A percentile compares a stretch with the other conserved stretches of the same genome.
phyloP scores from a whole-genome alignment of 2,113 vertebrate genomes.

The Ageneiosus marmoratus region DNA sequence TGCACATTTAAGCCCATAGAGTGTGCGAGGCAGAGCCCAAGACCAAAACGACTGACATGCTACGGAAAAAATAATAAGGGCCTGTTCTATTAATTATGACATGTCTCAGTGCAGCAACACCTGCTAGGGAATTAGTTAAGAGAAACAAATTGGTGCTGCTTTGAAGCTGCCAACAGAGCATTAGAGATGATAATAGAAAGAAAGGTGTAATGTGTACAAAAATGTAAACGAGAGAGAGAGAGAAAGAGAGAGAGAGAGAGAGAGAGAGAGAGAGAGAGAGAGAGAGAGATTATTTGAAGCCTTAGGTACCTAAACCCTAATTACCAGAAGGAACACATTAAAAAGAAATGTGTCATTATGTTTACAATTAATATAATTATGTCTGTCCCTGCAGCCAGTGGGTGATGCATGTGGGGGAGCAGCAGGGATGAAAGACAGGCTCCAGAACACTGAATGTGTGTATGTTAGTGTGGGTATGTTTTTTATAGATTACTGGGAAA shows the following conservation, averaged over 20 bases:
- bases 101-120: slow-evolving; percentile 51
- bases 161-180: slow-evolving; percentile 56
- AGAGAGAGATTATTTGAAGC: slow-evolving; percentile 52
- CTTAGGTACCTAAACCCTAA: slow-evolving; percentile 64
- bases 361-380: slow-evolving; percentile 79
- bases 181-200: slow-evolving; percentile 55
- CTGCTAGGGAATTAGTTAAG: slow-evolving; percentile 58
- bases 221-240: slow-evolving; percentile 43
- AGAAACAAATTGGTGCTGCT: slow-evolving; percentile 60
- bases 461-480: slow-evolving; percentile 12
- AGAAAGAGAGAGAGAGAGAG: slow-evolving; percentile 16
- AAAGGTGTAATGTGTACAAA: slow-evolving; percentile 60
- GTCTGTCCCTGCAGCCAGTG: slow-evolving; percentile 61
- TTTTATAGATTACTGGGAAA: neutral
- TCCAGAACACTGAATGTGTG: slow-evolving; percentile 19
- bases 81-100: slow-evolving; percentile 62
- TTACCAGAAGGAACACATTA: slow-evolving; percentile 75
- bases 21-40: neutral
- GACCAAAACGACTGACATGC: neutral
- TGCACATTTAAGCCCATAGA: neutral
- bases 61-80: slow-evolving; percentile 53
- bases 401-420: slow-evolving; percentile 37
- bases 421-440: neutral
- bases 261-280: neutral
- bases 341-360: slow-evolving; percentile 76